These are phyloP conservation scores for Erebia palarica DNA, from an alignment of 2,888 invertebrate species.

Conservation along the genomic window DNA sequence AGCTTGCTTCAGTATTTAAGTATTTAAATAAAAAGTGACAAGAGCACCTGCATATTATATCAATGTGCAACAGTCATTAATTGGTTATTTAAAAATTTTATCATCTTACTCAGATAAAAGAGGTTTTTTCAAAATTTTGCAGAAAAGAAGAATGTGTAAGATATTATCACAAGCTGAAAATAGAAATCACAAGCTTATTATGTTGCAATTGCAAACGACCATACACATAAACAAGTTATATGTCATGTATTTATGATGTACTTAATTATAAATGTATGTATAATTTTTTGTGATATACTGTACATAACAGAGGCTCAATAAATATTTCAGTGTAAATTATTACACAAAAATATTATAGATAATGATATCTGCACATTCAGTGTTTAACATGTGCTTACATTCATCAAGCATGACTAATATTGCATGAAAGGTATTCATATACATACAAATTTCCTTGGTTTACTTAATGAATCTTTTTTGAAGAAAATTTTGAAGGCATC, in stretches of 20 bases:
- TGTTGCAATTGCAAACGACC: no score
- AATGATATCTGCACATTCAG: constrained; percentile 11
- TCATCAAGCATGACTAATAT: constrained; percentile 39
- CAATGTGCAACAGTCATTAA: not conserved
- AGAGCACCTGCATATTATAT: not conserved
- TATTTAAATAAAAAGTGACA: not conserved
- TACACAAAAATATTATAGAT: not conserved
- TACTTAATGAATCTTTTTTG: not conserved
- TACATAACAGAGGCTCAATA: no score
- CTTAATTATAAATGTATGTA: no score
- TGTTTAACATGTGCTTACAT: constrained; percentile 35
- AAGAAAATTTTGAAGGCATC: not conserved
- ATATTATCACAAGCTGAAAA: no score
- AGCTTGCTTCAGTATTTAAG: constrained; percentile 8
- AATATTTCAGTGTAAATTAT: not conserved
- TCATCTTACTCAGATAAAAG: not conserved
- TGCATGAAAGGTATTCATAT: constrained; percentile 33
- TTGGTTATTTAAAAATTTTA: not conserved
- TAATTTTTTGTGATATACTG: no score
- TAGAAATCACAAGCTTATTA: no score
- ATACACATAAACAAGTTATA: no score
- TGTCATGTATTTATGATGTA: no score
- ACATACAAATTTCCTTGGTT: not conserved
- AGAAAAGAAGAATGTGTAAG: no score
- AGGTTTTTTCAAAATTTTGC: no score